Percentiles rank a stretch among this genome's conserved stretches.
phyloP scores from a whole-genome alignment of 2,113 vertebrate species.

The Alethe castanea region DNA sequence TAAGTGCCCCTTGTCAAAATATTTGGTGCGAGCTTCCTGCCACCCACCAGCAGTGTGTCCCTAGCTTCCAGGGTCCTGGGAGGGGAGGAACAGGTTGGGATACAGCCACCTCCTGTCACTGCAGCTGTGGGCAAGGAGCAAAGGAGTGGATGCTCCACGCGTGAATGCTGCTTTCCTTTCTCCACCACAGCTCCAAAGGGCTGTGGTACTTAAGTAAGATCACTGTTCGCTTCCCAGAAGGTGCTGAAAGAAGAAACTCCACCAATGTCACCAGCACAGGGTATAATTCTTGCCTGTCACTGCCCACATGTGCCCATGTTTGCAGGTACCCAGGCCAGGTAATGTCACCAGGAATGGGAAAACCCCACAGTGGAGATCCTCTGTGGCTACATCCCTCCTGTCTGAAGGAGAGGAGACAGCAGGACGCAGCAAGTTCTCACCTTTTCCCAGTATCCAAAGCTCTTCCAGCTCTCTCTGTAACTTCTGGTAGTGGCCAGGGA shows the following conservation, averaged over 20 bases:
- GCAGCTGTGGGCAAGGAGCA: not conserved
- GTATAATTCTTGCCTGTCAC: not conserved
- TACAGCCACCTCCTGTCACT: not conserved
- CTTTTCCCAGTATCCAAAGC: not conserved
- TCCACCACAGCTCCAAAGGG: fast-evolving
- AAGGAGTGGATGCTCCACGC: fast-evolving
- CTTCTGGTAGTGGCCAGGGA: not conserved
- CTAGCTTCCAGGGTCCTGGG: not conserved
- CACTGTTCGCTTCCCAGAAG: not conserved
- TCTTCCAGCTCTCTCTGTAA: not conserved
- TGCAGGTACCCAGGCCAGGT: not conserved
- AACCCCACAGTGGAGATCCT: not conserved
- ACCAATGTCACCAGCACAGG: not conserved
- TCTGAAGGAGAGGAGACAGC: not conserved
- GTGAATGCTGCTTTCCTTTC: not conserved
- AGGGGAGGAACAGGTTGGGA: fast-evolving
- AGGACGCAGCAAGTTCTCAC: not conserved
- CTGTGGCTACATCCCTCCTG: not conserved
- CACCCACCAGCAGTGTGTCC: fast-evolving
- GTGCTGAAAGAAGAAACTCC: not conserved
- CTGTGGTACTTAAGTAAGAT: not conserved
- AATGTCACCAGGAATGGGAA: not conserved
- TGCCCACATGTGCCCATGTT: not conserved
- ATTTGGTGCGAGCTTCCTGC: not conserved
- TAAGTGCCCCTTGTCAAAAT: constrained; percentile 28